Evolutionary conservation across 2,888 invertebrate species (phyloP), one percentile per base, ranked within the genome.

Genomic region (Nymphalis urticae): DNA sequence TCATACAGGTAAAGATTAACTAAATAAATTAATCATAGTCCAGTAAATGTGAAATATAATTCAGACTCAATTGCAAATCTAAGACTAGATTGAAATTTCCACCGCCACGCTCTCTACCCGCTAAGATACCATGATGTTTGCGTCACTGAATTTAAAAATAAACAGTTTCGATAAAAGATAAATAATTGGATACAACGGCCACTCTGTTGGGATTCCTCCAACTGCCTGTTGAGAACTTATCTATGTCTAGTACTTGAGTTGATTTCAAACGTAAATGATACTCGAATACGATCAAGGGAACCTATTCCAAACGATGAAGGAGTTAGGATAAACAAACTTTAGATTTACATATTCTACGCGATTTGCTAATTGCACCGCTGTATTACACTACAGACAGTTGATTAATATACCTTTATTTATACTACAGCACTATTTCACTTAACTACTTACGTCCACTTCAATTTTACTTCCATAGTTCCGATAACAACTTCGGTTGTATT

Each of bases 31-130:
- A 36, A 16, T 32, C 10, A 53, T 53, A 36, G n/a, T 16, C 27
- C 36, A 58, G 32, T 32, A 19, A 58, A 50, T 58, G 50, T 64
- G 64, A 64, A 64, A 58, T 58, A 58, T 64, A 17, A 16, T 47
- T 48, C 17, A 50, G 36, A 51, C 21, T 27, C 54, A 53, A 64
- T 64, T 64, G 56, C 48, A 61, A 68, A 64, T 64, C 61, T 60
- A 17, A 48, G 32, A 16, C 64, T 51, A 66, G 65, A 63, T 69
- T 69, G 24, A 27, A 60, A 50, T 71, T 64, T 69, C 64, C 62
- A 66, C 51, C 66, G 71, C 71, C 62, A 73, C 73, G 72, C 68
- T 72, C 68, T 73, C 73, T 73, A 72, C 50, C 56, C 66, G 58
- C 36, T 32, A 66, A 72, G 64, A 62, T 61, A 64, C 61, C 62